These are phyloP conservation scores for Empidonax traillii DNA, from an alignment of 2,113 vertebrate genomes.

Conservation along the genomic window DNA sequence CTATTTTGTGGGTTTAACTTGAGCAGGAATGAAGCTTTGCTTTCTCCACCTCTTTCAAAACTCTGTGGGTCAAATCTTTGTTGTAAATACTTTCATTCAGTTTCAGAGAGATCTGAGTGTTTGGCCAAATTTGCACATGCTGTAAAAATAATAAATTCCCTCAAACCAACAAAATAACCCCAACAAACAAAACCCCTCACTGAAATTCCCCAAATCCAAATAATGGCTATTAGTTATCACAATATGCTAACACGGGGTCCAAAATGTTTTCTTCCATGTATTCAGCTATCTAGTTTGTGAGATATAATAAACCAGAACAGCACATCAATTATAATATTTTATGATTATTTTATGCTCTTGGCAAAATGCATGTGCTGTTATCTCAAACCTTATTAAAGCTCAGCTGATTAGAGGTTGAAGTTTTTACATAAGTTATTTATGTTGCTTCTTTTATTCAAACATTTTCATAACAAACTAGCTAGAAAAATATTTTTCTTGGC, in stretches of 20 bases:
- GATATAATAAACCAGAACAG: constrained; percentile 57
- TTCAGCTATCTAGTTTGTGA: constrained; percentile 16
- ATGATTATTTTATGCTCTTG: constrained; percentile 76
- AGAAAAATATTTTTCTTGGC: constrained; percentile 80
- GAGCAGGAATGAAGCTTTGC: constrained; percentile 1
- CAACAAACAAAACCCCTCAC: background rate
- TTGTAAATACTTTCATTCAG: background rate
- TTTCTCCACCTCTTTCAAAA: background rate
- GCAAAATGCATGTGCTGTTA: constrained; percentile 47
- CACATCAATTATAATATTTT: constrained; percentile 63
- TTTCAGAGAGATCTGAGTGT: background rate
- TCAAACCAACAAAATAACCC: background rate
- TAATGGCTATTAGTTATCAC: constrained; percentile 26
- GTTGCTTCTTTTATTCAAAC: constrained; percentile 73
- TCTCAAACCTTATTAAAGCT: constrained; percentile 63
- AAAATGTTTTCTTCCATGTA: constrained; percentile 27
- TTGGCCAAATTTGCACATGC: background rate
- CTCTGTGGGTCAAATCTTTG: background rate
- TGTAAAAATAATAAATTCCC: background rate
- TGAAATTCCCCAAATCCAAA: constrained; percentile 22
- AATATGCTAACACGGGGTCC: constrained; percentile 1
- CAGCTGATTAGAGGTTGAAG: constrained; percentile 63
- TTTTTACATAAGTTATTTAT: constrained; percentile 69
- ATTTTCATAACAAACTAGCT: constrained; percentile 79
- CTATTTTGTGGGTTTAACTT: constrained; percentile 31